Evolutionary conservation across 2,888 invertebrate genomes (phyloP).

Genomic region (Urechis unicinctus): DNA sequence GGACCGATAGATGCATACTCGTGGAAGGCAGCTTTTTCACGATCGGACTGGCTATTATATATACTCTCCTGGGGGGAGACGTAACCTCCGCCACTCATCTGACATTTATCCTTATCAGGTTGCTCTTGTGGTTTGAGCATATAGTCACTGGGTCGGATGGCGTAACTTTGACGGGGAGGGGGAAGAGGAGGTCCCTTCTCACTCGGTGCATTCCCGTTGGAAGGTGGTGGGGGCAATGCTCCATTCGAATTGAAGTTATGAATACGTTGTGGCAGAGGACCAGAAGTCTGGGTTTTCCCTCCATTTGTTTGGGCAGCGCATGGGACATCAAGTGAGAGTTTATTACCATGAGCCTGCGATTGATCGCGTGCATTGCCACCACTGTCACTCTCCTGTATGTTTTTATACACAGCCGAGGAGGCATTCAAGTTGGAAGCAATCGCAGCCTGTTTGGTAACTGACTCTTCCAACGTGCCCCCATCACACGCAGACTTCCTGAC

Average conservation of each 20-base stretch:
- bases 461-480: not conserved
- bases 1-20: not conserved
- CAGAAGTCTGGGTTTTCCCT: not conserved
- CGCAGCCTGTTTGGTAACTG: not conserved
- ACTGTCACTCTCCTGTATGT: no score
- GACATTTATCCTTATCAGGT: not conserved
- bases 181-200: no score
- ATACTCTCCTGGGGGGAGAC: no score
- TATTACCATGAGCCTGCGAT: no score
- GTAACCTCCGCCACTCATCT: not conserved
- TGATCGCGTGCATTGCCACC: no score
- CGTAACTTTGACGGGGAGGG: not conserved
- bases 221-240: constrained; percentile 1
- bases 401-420: not conserved
- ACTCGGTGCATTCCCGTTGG: not conserved
- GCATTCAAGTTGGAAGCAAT: not conserved
- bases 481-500: not conserved
- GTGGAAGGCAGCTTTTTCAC: not conserved
- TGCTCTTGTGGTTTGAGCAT: constrained; percentile 11
- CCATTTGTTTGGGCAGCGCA: not conserved
- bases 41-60: no score
- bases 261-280: not conserved
- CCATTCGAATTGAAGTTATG: no score
- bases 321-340: not conserved
- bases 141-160: constrained; percentile 19